Conservation (phyloP, 2,113 vertebrate genomes). For the Girardinichthys multiradiatus region DNA sequence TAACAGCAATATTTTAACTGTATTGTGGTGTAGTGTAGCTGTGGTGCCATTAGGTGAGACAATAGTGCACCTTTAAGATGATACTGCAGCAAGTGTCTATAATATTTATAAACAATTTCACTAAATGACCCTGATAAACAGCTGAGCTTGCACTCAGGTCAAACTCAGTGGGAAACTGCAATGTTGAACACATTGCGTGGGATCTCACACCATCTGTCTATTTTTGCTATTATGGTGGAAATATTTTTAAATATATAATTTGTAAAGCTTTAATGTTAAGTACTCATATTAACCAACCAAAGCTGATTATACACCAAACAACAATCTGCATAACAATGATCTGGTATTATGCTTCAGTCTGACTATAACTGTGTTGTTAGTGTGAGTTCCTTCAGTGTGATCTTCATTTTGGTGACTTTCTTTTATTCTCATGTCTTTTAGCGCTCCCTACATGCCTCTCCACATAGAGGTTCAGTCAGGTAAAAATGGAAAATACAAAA, state of each 20-base stretch:
- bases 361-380: not conserved
- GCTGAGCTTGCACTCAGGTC: conserved; percentile 1
- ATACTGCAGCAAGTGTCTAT: conserved; percentile 3
- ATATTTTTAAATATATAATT: not conserved
- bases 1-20: not conserved
- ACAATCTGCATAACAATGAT: conserved; percentile 46
- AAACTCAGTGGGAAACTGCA: conserved; percentile 14
- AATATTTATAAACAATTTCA: not conserved
- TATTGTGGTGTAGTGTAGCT: not conserved
- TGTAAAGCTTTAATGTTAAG: not conserved
- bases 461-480: conserved; percentile 9
- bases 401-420: not conserved
- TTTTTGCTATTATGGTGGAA: not conserved
- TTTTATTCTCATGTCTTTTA: not conserved
- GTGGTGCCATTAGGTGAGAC: not conserved
- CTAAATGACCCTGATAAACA: conserved; percentile 1
- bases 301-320: conserved; percentile 56
- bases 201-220: conserved; percentile 3
- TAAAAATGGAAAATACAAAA: no score
- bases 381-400: not conserved
- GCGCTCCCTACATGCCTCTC: conserved; percentile 43
- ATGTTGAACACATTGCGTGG: not conserved
- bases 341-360: conserved; percentile 27
- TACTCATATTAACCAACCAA: conserved; percentile 32
- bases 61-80: not conserved